Conservation (phyloP, 1,140 invertebrate species). For the Cecropterus lyciades region DNA sequence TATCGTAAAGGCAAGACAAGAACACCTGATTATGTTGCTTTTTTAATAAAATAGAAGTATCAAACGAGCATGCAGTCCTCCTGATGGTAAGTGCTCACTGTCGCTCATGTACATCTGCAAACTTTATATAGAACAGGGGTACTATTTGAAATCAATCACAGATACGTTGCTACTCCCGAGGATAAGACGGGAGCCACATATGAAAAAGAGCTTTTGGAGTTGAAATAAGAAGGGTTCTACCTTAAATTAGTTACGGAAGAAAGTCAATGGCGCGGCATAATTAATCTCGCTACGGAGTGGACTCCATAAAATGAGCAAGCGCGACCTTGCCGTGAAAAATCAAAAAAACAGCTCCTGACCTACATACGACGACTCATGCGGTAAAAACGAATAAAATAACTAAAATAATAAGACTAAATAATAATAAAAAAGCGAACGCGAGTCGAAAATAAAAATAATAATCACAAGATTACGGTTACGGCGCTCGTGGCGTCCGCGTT, state of each 20-base stretch:
- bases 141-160: no score
- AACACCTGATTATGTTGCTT: no score
- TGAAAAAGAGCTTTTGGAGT: no score
- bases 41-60: no score
- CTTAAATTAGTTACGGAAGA: background rate
- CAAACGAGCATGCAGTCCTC: no score
- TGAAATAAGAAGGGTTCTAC: no score
- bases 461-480: constrained; percentile 77
- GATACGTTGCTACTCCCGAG: no score
- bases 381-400: constrained; percentile 67
- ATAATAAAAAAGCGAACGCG: constrained; percentile 64
- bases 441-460: constrained; percentile 78
- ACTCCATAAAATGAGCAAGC: constrained; percentile 52
- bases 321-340: constrained; percentile 73
- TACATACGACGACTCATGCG: constrained; percentile 72
- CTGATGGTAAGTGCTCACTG: no score
- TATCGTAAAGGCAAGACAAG: no score
- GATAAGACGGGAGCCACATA: no score
- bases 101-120: no score
- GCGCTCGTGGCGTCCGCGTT: constrained; percentile 61
- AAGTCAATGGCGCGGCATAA: constrained; percentile 30
- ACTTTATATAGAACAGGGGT: no score
- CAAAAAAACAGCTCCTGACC: constrained; percentile 77
- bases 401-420: constrained; percentile 76
- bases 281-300: constrained; percentile 21